These are phyloP conservation scores for Pteronura brasiliensis DNA, from an alignment of 2,113 vertebrate species.

Conservation along the genomic window DNA sequence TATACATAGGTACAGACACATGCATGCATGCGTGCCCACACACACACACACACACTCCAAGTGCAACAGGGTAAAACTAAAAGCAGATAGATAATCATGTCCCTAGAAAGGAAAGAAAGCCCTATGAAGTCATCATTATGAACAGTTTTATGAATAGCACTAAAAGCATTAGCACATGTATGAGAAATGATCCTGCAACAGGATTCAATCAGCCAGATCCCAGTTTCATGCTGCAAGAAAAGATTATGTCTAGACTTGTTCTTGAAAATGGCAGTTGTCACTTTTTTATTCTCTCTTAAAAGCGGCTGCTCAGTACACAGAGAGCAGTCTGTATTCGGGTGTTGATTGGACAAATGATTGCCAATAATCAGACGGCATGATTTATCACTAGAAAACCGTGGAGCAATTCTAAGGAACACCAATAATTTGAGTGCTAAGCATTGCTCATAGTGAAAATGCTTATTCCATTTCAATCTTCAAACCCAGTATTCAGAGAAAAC, in stretches of 20 bases:
- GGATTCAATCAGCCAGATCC: background rate
- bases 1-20: background rate
- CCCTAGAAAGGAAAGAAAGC: background rate
- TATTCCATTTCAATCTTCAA: background rate
- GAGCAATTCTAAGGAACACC: background rate
- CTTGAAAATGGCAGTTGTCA: background rate
- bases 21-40: rapidly evolving
- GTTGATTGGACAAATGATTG: background rate
- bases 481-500: background rate
- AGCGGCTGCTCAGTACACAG: background rate
- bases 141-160: conserved; percentile 1
- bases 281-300: background rate
- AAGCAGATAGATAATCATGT: background rate
- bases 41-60: background rate
- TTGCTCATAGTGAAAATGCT: background rate
- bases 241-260: background rate
- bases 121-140: background rate
- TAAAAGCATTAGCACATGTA: background rate
- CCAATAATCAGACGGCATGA: background rate
- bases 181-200: background rate
- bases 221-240: background rate
- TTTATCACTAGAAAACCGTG: background rate
- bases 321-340: background rate
- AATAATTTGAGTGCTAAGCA: background rate
- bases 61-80: background rate